These are phyloP conservation scores for Rhinoderma darwinii DNA, from an alignment of 2,113 vertebrate genomes.

Conservation along the genomic window DNA sequence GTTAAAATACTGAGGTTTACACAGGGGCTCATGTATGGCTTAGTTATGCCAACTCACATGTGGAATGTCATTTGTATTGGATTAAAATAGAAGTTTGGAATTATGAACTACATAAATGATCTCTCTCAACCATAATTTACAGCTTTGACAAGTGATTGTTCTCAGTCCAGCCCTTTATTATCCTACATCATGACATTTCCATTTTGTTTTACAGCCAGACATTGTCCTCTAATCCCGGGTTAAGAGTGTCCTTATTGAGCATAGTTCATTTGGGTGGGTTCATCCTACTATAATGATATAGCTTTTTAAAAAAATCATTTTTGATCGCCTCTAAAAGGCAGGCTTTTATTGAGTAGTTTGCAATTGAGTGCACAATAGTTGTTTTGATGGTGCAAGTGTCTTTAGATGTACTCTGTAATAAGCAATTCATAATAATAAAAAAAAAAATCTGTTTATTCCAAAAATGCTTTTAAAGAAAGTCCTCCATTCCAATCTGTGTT, in stretches of 20 bases:
- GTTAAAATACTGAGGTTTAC: neutral
- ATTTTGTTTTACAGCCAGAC: conserved; percentile 6
- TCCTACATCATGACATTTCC: neutral
- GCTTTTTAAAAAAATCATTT: no score
- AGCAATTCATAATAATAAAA: no score
- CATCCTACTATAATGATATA: neutral
- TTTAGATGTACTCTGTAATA: no score
- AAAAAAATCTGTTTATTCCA: no score
- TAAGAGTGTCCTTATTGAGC: neutral
- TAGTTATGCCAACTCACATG: neutral
- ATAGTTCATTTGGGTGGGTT: neutral
- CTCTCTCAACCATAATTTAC: conserved; percentile 17
- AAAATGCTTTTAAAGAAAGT: neutral
- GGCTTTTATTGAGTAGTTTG: no score
- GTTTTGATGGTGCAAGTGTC: no score
- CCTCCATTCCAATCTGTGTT: no score
- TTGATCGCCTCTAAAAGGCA: no score
- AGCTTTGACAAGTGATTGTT: conserved; percentile 36
- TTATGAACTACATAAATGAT: conserved; percentile 14
- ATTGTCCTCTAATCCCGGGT: conserved; percentile 1
- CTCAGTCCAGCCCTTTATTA: conserved; percentile 22
- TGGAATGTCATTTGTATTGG: conserved; percentile 18
- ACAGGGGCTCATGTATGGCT: neutral
- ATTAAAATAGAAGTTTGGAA: conserved; percentile 26
- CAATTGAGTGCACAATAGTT: no score